phyloP scores from a whole-genome alignment of 2,113 vertebrate species.

The Amphiprion percula region DNA sequence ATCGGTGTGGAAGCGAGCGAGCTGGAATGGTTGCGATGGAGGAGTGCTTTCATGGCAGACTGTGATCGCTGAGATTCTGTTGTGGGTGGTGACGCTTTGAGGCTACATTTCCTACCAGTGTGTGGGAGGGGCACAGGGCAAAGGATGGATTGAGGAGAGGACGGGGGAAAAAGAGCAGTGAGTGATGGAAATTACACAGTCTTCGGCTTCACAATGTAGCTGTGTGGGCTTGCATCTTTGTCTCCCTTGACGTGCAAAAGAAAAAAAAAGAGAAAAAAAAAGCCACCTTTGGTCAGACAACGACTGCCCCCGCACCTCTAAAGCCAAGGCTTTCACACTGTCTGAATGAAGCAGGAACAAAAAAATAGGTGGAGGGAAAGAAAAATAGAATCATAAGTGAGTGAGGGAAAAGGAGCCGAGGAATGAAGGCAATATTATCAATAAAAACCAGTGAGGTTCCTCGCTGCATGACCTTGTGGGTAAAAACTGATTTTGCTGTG shows the following conservation, averaged over 20 bases:
- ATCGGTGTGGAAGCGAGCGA: slow-evolving; percentile 21
- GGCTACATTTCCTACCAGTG: slow-evolving; percentile 54
- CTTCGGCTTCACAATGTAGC: slow-evolving; percentile 41
- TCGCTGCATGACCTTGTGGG: slow-evolving; percentile 68
- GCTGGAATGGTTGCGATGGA: slow-evolving; percentile 4
- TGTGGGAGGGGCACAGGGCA: slow-evolving; percentile 57
- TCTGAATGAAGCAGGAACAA: slow-evolving; percentile 5
- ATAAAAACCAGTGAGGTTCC: slow-evolving; percentile 52
- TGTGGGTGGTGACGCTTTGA: slow-evolving; percentile 66
- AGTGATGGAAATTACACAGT: slow-evolving; percentile 56
- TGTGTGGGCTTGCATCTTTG: slow-evolving; percentile 60
- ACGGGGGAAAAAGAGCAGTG: neutral
- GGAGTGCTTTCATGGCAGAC: slow-evolving; percentile 40
- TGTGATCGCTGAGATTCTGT: slow-evolving; percentile 39
- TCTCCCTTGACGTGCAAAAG: slow-evolving; percentile 24
- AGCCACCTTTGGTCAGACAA: slow-evolving; percentile 52
- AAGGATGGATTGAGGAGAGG: slow-evolving; percentile 37
- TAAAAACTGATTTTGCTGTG: slow-evolving; percentile 63
- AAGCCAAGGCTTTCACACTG: slow-evolving; percentile 29
- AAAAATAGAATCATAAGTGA: slow-evolving; percentile 45
- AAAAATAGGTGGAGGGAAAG: slow-evolving; percentile 11
- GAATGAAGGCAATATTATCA: slow-evolving; percentile 60
- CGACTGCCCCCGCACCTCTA: slow-evolving; percentile 29
- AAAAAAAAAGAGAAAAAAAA: slow-evolving; percentile 9
- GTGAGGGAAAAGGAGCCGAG: slow-evolving; percentile 15